A percentile compares a stretch with the other conserved stretches of the same genome.
Evolutionary conservation across 2,797 vertebrate species (phyloP).

Genomic region (Fistularia commersonii): DNA sequence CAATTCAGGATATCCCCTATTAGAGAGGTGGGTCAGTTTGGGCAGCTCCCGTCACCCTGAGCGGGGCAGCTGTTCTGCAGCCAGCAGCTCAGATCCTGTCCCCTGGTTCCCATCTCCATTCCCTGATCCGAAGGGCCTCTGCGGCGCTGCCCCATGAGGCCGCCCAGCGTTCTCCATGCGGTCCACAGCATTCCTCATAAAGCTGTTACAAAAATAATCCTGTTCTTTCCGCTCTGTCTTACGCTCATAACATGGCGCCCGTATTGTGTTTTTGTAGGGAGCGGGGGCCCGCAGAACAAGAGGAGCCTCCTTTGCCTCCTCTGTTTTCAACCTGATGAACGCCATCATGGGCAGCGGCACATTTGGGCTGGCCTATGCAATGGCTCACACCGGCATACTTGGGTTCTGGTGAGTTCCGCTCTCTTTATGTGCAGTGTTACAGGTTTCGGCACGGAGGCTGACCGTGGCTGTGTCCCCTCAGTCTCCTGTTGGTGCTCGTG

Average conservation of each 20-base stretch:
- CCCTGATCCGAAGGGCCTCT: constrained; percentile 55
- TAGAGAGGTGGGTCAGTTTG: constrained; percentile 66
- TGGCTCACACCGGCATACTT: constrained; percentile 88
- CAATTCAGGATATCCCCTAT: constrained; percentile 73
- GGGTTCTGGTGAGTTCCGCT: constrained; percentile 84
- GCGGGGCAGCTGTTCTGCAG: constrained; percentile 71
- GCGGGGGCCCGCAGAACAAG: constrained; percentile 18
- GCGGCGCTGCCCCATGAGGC: constrained; percentile 48
- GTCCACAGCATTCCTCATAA: constrained; percentile 17
- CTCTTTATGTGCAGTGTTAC: too few relatives aligned
- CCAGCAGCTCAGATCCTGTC: constrained; percentile 62
- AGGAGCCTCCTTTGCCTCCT: constrained; percentile 84
- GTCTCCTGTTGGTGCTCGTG: constrained; percentile 85
- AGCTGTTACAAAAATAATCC: constrained; percentile 17
- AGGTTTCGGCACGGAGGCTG: too few relatives aligned
- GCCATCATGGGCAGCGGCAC: constrained; percentile 96
- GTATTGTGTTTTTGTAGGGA: constrained; percentile 35
- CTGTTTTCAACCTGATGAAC: constrained; percentile 94
- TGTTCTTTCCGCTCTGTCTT: constrained; percentile 17
- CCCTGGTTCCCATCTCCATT: constrained; percentile 56
- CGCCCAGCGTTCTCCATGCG: constrained; percentile 47
- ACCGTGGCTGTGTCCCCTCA: constrained; percentile 31
- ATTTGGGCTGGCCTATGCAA: constrained; percentile 89
- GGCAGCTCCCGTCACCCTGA: constrained; percentile 63
- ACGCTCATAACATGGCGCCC: constrained; percentile 2